phyloP scores from a whole-genome alignment of 2,797 vertebrate genomes.

The Champsocephalus esox region DNA sequence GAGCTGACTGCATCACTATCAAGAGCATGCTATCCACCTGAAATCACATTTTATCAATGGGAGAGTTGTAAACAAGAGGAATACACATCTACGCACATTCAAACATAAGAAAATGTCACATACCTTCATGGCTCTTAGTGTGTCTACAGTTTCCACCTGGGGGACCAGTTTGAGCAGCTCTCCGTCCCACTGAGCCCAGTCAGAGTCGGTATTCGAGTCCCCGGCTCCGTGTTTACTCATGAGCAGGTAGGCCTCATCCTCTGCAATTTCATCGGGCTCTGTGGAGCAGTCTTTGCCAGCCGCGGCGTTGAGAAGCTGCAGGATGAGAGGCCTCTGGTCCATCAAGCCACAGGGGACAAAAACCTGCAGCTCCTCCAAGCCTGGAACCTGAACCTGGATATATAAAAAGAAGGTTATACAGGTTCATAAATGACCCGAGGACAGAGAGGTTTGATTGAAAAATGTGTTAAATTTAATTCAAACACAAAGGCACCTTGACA shows the following conservation, averaged over 20 bases:
- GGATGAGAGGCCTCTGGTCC: conserved; percentile 88
- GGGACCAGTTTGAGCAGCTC: conserved; percentile 90
- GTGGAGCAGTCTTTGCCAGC: conserved; percentile 97
- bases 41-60: conserved; percentile 9
- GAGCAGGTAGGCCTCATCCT: conserved; percentile 91
- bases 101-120: not conserved
- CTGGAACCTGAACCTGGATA: conserved; percentile 91
- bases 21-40: conserved; percentile 94
- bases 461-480: not conserved
- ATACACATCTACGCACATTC: not conserved
- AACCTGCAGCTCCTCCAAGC: conserved; percentile 93
- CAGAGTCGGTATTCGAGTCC: conserved; percentile 70
- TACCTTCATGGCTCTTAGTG: conserved; percentile 94
- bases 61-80: not conserved
- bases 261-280: conserved; percentile 89
- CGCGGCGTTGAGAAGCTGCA: conserved; percentile 95
- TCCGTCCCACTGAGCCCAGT: conserved; percentile 91
- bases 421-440: not conserved
- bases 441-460: not conserved
- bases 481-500: conserved; percentile 87
- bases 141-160: conserved; percentile 94
- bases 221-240: conserved; percentile 91
- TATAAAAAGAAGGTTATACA: not conserved
- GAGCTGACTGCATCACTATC: conserved; percentile 95
- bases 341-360: conserved; percentile 90